A percentile compares a stretch with the other conserved stretches of the same genome.
Evolutionary conservation across 2,113 vertebrate genomes (phyloP).

Genomic region (Mixornis gularis): DNA sequence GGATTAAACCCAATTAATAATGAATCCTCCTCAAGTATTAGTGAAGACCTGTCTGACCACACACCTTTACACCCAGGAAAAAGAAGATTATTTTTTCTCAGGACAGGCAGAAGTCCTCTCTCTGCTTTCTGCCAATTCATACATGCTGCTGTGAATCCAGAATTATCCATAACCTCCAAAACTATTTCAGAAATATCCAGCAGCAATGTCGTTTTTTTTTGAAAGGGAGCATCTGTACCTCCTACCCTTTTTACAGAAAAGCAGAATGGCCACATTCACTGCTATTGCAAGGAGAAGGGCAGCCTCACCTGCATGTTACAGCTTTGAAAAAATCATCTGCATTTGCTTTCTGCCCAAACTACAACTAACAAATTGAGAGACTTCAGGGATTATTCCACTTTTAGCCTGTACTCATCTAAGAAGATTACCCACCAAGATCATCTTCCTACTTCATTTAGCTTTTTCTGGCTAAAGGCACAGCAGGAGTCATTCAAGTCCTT

Average conservation of each 20-base stretch:
- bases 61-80: neutral
- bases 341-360: conserved; percentile 21
- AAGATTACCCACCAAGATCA: conserved; percentile 51
- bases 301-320: neutral
- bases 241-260: neutral
- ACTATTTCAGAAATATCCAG: neutral
- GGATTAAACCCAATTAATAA: conserved; percentile 15
- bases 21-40: neutral
- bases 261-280: neutral
- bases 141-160: neutral
- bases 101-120: neutral
- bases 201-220: neutral
- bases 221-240: neutral
- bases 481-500: neutral
- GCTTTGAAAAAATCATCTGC: neutral
- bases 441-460: conserved; percentile 39
- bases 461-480: conserved; percentile 36
- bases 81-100: neutral
- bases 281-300: neutral
- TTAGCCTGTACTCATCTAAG: conserved; percentile 56
- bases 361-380: conserved; percentile 20
- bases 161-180: neutral
- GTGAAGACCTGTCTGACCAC: neutral
- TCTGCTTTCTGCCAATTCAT: neutral
- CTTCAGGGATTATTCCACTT: conserved; percentile 55